A percentile compares a stretch with the other conserved stretches of the same genome.
These are phyloP conservation scores for Halotydeus destructor DNA, from an alignment of 1,140 invertebrate species.

Conservation along the genomic window DNA sequence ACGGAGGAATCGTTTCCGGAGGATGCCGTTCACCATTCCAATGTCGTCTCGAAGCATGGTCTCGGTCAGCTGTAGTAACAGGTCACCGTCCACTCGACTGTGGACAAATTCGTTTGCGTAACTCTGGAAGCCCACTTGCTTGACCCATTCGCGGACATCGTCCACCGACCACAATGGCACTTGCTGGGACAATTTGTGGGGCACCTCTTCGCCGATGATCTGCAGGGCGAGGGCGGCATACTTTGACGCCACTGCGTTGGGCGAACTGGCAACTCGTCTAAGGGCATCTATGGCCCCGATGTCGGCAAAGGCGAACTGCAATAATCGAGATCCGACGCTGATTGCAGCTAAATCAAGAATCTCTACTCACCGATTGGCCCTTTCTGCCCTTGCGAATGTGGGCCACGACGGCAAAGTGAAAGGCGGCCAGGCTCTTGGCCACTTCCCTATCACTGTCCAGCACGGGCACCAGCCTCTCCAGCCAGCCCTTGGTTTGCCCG, in stretches of 20 bases:
- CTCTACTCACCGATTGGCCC: background rate
- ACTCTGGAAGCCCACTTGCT: slow-evolving; percentile 56
- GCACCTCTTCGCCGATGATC: slow-evolving; percentile 85
- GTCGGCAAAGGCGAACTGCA: slow-evolving; percentile 48
- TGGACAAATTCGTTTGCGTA: slow-evolving; percentile 62
- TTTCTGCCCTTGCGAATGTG: slow-evolving; percentile 63
- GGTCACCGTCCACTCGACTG: slow-evolving; percentile 90
- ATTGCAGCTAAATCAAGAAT: background rate
- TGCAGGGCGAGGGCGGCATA: slow-evolving; percentile 86
- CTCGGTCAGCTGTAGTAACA: slow-evolving; percentile 76
- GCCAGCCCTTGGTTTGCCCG: slow-evolving; percentile 89
- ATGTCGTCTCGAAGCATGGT: slow-evolving; percentile 80
- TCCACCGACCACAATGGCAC: slow-evolving; percentile 90
- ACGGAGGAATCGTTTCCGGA: slow-evolving; percentile 71
- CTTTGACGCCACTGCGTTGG: slow-evolving; percentile 90
- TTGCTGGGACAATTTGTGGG: slow-evolving; percentile 90
- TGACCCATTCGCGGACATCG: slow-evolving; percentile 94
- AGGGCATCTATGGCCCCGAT: slow-evolving; percentile 87
- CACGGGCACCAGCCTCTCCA: slow-evolving; percentile 79
- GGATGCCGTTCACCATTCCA: slow-evolving; percentile 75
- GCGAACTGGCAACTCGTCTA: slow-evolving; percentile 89
- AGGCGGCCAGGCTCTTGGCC: slow-evolving; percentile 84
- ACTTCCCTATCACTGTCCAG: slow-evolving; percentile 84
- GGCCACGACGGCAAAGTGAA: slow-evolving; percentile 99
- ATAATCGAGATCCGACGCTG: background rate